phyloP scores from a whole-genome alignment of 2,888 invertebrate genomes.

The Conistra vaccinii region DNA sequence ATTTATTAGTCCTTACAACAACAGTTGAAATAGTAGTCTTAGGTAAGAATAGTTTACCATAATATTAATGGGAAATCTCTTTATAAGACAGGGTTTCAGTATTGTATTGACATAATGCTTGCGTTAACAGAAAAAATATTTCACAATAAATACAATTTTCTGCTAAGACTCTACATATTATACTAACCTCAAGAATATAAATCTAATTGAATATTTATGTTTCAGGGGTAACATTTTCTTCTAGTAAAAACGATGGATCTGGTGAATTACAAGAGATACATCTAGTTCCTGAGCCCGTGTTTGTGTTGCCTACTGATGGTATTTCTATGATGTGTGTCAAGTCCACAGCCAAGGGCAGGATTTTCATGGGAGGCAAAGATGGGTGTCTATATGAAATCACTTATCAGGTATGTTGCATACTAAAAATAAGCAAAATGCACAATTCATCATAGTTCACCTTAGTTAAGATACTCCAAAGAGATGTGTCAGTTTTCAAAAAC shows the following conservation, averaged over 20 bases:
- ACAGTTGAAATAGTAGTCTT: conserved; percentile 97
- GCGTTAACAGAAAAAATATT: not conserved
- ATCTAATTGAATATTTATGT: conserved; percentile 36
- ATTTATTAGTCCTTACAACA: conserved; percentile 97
- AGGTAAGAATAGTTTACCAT: conserved; percentile 90
- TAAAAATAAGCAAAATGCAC: not conserved
- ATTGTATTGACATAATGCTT: not conserved
- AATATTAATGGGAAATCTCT: not conserved
- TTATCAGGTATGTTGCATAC: conserved; percentile 93
- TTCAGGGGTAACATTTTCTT: conserved; percentile 90
- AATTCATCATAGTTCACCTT: not conserved
- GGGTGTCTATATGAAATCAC: conserved; percentile 98
- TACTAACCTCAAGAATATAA: not conserved
- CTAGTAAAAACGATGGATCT: conserved; percentile 85
- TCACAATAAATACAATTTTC: not conserved
- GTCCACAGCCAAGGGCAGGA: conserved; percentile 95
- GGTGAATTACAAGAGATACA: conserved; percentile 94
- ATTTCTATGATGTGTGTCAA: conserved; percentile 95
- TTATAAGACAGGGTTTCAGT: not conserved
- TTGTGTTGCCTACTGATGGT: conserved; percentile 97
- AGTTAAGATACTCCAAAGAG: not conserved
- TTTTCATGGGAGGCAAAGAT: conserved; percentile 98
- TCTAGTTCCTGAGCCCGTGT: conserved; percentile 98
- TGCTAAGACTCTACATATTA: no score
- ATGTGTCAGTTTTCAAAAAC: not conserved